Evolutionary conservation across 2,888 invertebrate species (phyloP), one percentile per base, ranked within the genome.

Genomic region (Formica aserva): DNA sequence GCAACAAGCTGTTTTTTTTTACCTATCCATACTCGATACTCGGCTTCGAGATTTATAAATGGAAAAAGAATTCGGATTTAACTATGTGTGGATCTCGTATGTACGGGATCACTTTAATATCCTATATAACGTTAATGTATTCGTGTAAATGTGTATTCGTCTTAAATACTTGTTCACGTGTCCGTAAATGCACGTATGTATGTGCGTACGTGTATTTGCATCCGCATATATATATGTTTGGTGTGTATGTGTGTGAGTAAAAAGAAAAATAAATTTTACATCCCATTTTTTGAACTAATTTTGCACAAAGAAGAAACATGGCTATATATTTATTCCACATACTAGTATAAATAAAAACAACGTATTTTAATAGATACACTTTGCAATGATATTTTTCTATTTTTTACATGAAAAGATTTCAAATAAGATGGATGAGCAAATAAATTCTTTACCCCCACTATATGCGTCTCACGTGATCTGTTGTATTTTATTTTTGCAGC

Each of bases 61-160:
- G 88, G 82, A 89, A 89, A 89, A 89, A 81, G 85, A 89, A 89
- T 89, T 89, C 85, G 89, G 83, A 84, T 88, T 87, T 85, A 89
- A 89, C 86, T 88, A 89, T 83, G 84, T 84, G 82, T 84, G 80
- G 87, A 89, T 85, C 85, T 74, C 82, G 67, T 18, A 6, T 65
- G n/a, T 45, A 22, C 65, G 86, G 78, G 83, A 89, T 86, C 87
- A 85, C 83, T 88, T 86, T 83, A 88, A 88, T 85, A 89, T 88
- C 84, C 86, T 88, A 87, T 85, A 88, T 77, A 77, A 87, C 82
- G 86, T 75, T 83, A 77, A 87, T 85, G 85, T 75, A 82, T 87
- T 88, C 84, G 67, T 82, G 74, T 83, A 60, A 75, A 75, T 63
- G 72, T 80, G 74, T 88, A 57, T 41, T 88, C 66, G 85, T 76